Conservation (phyloP, 2,888 invertebrate species). For the Megastigmus dorsalis region DNA sequence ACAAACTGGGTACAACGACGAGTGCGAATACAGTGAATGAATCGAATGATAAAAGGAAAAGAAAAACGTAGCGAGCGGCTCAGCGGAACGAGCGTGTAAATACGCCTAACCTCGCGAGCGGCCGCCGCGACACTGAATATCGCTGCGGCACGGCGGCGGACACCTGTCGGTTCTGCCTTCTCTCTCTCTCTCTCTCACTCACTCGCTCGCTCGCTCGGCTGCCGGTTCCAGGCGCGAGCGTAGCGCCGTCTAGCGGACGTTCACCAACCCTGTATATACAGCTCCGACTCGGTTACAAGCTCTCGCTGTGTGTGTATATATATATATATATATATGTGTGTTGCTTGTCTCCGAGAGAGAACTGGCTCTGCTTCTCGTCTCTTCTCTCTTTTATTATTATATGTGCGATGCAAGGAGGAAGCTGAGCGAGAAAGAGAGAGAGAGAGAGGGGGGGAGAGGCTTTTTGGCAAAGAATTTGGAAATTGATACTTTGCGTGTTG, state of each 20-base stretch:
- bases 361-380: no score
- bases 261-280: no score
- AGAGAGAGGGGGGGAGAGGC: background rate
- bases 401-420: no score
- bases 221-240: no score
- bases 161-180: constrained; percentile 69
- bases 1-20: no score
- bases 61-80: constrained; percentile 11
- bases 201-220: background rate
- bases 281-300: no score
- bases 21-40: no score
- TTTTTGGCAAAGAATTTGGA: constrained; percentile 23
- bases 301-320: background rate
- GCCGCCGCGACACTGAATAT: constrained; percentile 73
- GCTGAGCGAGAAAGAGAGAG: no score
- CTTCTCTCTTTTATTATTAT: background rate
- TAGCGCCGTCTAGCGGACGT: no score
- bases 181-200: background rate
- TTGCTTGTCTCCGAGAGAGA: background rate
- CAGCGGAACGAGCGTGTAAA: constrained; percentile 10
- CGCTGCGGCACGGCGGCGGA: constrained; percentile 60
- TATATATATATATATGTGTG: background rate
- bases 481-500: constrained; percentile 36
- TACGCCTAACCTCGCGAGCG: constrained; percentile 70
- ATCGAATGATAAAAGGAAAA: background rate